Percentiles rank a stretch among this genome's conserved stretches.
Conservation (phyloP, 1,140 invertebrate species). For the Homalodisca vitripennis region DNA sequence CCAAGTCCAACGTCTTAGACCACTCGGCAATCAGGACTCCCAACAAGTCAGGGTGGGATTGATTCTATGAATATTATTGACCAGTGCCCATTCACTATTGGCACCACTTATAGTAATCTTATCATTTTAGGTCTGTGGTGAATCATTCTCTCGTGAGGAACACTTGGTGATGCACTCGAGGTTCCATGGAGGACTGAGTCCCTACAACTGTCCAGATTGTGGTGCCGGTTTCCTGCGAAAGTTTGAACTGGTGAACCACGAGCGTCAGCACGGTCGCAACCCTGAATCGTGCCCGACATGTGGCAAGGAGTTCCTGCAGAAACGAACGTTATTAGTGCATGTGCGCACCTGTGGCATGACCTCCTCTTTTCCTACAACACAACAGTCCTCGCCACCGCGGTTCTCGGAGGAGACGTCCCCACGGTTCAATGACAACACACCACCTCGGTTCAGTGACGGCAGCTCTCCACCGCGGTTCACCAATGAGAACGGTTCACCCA, state of each 20-base stretch:
- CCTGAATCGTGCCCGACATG: constrained; percentile 79
- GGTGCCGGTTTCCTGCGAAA: constrained; percentile 80
- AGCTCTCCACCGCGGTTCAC: background rate
- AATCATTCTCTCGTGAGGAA: constrained; percentile 83
- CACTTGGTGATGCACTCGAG: constrained; percentile 56
- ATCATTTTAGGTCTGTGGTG: constrained; percentile 80
- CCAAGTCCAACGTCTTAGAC: too few species aligned
- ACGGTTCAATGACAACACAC: background rate
- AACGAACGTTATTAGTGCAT: constrained; percentile 73
- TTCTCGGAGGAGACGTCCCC: background rate
- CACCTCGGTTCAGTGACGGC: background rate
- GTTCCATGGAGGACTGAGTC: constrained; percentile 78
- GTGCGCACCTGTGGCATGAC: constrained; percentile 41
- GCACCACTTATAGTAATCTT: too few species aligned
- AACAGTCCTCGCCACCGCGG: background rate
- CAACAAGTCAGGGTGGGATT: too few species aligned
- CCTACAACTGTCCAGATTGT: constrained; percentile 78
- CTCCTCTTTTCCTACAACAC: constrained; percentile 21
- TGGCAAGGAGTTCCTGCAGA: constrained; percentile 81
- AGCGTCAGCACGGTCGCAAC: constrained; percentile 71
- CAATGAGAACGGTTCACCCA: background rate
- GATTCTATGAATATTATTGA: too few species aligned
- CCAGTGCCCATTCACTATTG: too few species aligned
- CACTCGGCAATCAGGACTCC: too few species aligned
- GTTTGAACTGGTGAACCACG: constrained; percentile 81